Conservation (phyloP, 2,888 invertebrate genomes). For the Cryptocephalus moraei region DNA sequence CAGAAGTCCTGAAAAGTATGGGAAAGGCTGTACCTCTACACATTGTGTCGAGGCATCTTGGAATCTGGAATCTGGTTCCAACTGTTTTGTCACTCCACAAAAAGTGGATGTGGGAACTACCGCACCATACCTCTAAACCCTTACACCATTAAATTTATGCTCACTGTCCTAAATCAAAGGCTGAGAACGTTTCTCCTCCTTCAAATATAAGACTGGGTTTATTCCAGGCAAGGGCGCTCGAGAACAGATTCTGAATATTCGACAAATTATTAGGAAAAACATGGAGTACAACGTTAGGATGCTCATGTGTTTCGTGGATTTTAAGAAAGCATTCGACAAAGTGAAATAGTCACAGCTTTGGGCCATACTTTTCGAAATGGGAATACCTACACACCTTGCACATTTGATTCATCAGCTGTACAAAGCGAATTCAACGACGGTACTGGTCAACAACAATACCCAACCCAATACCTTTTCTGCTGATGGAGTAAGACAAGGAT, state of each 20-base stretch:
- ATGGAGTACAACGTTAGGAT: neutral
- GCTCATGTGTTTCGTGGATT: neutral
- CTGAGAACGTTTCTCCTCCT: neutral
- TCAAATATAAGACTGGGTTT: too few species aligned
- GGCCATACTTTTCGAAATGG: neutral
- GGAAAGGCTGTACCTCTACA: too few species aligned
- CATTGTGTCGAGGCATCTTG: neutral
- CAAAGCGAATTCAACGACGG: too few species aligned
- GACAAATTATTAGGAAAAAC: neutral
- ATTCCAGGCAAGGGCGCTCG: neutral
- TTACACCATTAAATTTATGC: neutral
- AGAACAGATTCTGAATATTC: neutral
- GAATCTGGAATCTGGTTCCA: neutral
- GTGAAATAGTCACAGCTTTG: too few species aligned
- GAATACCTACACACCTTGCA: neutral
- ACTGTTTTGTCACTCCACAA: neutral
- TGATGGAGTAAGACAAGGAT: neutral
- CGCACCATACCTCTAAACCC: neutral
- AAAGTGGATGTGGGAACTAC: neutral
- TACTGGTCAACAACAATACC: neutral
- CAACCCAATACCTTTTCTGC: neutral
- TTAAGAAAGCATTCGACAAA: neutral
- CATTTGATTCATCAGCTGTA: neutral
- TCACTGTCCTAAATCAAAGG: neutral
- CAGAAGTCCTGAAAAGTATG: neutral